Base-by-base conservation (phyloP, 2,797 vertebrate species). In the Aldrovandia affinis region DNA sequence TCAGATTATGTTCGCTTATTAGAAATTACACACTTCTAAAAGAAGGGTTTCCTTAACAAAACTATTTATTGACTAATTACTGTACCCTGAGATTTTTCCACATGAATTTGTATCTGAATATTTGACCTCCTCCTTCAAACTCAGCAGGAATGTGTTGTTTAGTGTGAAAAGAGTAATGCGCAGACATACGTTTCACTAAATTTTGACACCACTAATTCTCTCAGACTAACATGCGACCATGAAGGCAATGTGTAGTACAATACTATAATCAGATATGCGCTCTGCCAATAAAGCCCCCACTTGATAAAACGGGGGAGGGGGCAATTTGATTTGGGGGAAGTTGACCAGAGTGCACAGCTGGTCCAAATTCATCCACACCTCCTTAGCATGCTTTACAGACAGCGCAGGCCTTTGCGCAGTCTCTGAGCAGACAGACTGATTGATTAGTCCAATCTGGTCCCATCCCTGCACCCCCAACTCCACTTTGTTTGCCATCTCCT, bases 1-100 rank as follows among this genome's bases (percentile, higher is more conserved):
- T 47, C 63, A 63, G 65, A 81, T 81, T 81, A 75, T 81, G 20
- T 61, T 59, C 55, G 84, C 39, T 39, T 81, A 78, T 85, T 85
- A 81, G 12, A 50, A 77, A 78, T 65, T 57, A 65, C 55, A 54
- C 80, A 85, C 20, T 80, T 57, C 22, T 82, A 42, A 81, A 82
- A 52, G 80, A 61, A 85, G 28, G 20, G 50, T 50, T 65, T 78
- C 57, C 44, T 78, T 57, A 39, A 65, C 81, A 80, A 81, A 70
- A 28, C 20, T 75, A 15, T 78, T 63, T 82, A 82, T 81, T 81
- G 44, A 65, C 22, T 63, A 82, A 82, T 81, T 42, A 85, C 65
- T 78, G 75, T 75, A 42, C 33, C 54, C 80, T 78, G 30, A 61
- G 42, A 81, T 79, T 61, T 75, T 81, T 70, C 28, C 57, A 63